Conservation (phyloP, 1,140 invertebrate genomes). For the Heliconius nattereri region DNA sequence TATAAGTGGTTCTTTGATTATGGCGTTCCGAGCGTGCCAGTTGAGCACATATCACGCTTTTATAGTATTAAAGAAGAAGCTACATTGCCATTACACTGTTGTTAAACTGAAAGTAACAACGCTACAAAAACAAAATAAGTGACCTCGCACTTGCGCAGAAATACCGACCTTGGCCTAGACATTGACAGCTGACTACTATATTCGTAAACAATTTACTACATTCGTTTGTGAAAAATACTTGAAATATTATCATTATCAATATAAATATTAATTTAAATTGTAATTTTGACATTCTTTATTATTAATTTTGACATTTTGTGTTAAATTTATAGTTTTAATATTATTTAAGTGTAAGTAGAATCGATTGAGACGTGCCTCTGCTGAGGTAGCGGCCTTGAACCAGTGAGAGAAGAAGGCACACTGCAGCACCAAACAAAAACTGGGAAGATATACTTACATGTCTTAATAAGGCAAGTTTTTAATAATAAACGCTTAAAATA, state of each 20-base stretch:
- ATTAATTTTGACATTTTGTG: not conserved
- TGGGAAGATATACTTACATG: not conserved
- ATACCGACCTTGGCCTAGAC: conserved; percentile 51
- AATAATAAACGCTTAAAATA: too few species aligned
- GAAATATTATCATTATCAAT: not conserved
- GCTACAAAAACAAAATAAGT: conserved; percentile 36
- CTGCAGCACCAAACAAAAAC: not conserved
- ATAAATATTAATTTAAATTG: not conserved
- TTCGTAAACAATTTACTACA: conserved; percentile 41
- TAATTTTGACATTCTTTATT: not conserved
- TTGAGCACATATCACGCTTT: too few species aligned
- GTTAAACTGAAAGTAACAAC: not conserved
- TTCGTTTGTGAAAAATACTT: not conserved
- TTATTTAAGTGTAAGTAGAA: not conserved
- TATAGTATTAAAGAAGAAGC: too few species aligned
- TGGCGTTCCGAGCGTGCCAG: too few species aligned
- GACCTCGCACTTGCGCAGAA: conserved; percentile 52
- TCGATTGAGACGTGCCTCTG: not conserved
- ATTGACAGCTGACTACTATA: conserved; percentile 45
- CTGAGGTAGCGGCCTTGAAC: not conserved
- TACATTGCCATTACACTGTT: not conserved
- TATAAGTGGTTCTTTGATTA: too few species aligned
- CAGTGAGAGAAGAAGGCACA: not conserved
- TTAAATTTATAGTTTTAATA: not conserved
- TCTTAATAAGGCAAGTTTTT: not conserved